phyloP scores from a whole-genome alignment of 64 coral and sea anemone species.

The Pocillopora damicornis region DNA sequence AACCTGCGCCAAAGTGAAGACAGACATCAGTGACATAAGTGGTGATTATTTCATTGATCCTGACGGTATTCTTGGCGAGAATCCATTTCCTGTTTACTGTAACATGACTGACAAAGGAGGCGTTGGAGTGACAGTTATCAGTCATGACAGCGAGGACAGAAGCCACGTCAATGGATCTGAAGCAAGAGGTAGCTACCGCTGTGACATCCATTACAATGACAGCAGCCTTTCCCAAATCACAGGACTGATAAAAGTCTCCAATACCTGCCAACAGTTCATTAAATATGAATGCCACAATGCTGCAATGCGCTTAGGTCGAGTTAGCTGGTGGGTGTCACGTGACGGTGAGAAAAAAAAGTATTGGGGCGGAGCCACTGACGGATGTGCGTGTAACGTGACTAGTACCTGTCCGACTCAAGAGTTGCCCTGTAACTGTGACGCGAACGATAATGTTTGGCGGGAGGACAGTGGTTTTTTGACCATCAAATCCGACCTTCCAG shows the following conservation, averaged over 20 bases:
- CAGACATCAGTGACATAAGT: too few relatives aligned
- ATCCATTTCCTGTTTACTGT: too few relatives aligned
- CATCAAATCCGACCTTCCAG: slow-evolving; percentile 48
- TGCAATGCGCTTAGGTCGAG: not conserved
- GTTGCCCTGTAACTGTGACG: slow-evolving; percentile 37
- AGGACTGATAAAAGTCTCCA: not conserved
- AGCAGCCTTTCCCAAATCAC: not conserved
- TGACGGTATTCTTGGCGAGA: too few relatives aligned
- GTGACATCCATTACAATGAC: slow-evolving; percentile 13
- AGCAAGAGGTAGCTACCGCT: not conserved
- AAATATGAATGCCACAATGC: slow-evolving; percentile 35
- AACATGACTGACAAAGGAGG: too few relatives aligned
- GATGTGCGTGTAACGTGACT: slow-evolving; percentile 39
- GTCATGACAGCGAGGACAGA: slow-evolving; percentile 43
- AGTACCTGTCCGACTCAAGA: not conserved
- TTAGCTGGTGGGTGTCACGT: slow-evolving; percentile 44
- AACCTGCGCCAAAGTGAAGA: too few relatives aligned
- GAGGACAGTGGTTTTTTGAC: slow-evolving; percentile 54
- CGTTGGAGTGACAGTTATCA: too few relatives aligned
- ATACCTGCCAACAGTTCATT: slow-evolving; percentile 47
- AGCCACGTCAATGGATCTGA: not conserved
- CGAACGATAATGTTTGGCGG: not conserved
- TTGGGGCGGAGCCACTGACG: slow-evolving; percentile 24
- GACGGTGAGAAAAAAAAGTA: slow-evolving; percentile 29
- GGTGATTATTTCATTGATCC: too few relatives aligned